A percentile compares a stretch with the other conserved stretches of the same genome.
Conservation (phyloP, 2,888 invertebrate genomes). For the Drepana falcataria region DNA sequence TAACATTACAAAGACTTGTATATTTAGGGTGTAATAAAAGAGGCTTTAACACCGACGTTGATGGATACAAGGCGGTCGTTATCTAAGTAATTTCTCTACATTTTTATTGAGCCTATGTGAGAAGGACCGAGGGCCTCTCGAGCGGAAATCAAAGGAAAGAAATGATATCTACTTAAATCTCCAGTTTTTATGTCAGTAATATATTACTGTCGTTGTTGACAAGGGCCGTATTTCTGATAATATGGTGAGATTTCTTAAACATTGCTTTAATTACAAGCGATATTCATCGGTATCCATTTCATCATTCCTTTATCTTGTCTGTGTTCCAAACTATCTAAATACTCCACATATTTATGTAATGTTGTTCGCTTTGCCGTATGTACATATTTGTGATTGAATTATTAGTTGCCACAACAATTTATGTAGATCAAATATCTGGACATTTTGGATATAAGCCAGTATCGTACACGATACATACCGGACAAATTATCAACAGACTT, state of each 20-base stretch:
- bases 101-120: slow-evolving; percentile 50
- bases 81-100: slow-evolving; percentile 65
- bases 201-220: slow-evolving; percentile 66
- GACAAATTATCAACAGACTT: too few relatives aligned
- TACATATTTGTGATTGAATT: slow-evolving; percentile 10
- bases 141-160: slow-evolving; percentile 67
- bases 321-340: slow-evolving; percentile 28
- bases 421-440: slow-evolving; percentile 13
- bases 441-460: slow-evolving; percentile 6
- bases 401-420: slow-evolving; percentile 10
- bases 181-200: slow-evolving; percentile 70
- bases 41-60: slow-evolving; percentile 44
- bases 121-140: slow-evolving; percentile 47
- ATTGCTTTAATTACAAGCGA: slow-evolving; percentile 70
- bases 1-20: too few relatives aligned
- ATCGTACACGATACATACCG: too few relatives aligned
- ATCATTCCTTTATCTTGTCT: slow-evolving; percentile 54
- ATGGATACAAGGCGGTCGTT: slow-evolving; percentile 55
- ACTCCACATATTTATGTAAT: slow-evolving; percentile 31
- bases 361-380: slow-evolving; percentile 11
- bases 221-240: slow-evolving; percentile 60
- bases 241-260: slow-evolving; percentile 64
- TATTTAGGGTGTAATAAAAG: slow-evolving; percentile 11
- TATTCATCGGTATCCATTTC: slow-evolving; percentile 62
- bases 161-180: slow-evolving; percentile 69